Evolutionary conservation across 37 sponge, comb jelly and placozoan species (phyloP).

Genomic region (Dysidea cf. avara): DNA sequence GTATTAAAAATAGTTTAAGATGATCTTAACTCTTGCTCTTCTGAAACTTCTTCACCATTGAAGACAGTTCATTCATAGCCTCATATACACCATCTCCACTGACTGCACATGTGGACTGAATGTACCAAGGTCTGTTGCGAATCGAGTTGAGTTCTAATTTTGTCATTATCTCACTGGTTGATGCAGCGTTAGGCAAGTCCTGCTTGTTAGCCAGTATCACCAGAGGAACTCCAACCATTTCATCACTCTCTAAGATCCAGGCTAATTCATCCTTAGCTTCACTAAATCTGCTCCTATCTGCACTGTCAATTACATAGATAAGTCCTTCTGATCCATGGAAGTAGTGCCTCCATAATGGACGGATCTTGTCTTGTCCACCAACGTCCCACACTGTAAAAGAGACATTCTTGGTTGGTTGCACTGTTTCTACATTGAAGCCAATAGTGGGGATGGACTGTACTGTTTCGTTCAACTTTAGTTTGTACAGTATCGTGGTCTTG

Average conservation of each 20-base stretch:
- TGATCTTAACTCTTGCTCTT: conserved; percentile 59
- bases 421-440: no score
- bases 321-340: conserved; percentile 20
- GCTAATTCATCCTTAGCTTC: conserved; percentile 58
- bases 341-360: conserved; percentile 67
- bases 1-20: no score
- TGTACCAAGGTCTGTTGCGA: conserved; percentile 65
- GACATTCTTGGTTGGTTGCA: no score
- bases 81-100: conserved; percentile 82
- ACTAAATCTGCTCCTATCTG: conserved; percentile 15
- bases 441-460: conserved; percentile 71
- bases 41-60: conserved; percentile 84
- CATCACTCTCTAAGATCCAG: conserved; percentile 63
- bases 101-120: conserved; percentile 87
- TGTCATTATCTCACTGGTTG: conserved; percentile 54
- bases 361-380: conserved; percentile 53
- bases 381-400: conserved; percentile 68
- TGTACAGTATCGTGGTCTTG: conserved; percentile 98
- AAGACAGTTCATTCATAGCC: conserved; percentile 67
- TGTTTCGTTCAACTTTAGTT: conserved; percentile 92
- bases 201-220: conserved; percentile 91
- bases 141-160: conserved; percentile 51
- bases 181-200: conserved; percentile 67
- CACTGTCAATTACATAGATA: conserved; percentile 23
- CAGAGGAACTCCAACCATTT: conserved; percentile 84